A percentile compares a stretch with the other conserved stretches of the same genome.
These are phyloP conservation scores for Nixonia krombeini DNA, from an alignment of 1,140 invertebrate genomes.

Conservation along the genomic window DNA sequence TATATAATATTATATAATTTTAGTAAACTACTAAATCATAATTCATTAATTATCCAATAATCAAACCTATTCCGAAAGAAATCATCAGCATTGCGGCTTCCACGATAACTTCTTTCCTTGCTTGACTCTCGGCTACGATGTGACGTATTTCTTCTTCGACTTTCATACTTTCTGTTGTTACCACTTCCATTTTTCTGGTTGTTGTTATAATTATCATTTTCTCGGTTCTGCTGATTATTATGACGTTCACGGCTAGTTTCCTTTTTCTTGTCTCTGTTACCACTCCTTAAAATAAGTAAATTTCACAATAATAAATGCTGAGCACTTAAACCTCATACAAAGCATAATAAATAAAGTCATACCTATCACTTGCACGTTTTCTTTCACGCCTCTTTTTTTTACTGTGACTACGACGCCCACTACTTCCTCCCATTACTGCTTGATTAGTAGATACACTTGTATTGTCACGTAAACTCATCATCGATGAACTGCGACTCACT, in stretches of 20 bases:
- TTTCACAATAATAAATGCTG: too few species aligned
- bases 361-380: slow-evolving; percentile 56
- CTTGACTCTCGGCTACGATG: slow-evolving; percentile 66
- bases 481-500: slow-evolving; percentile 73
- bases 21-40: slow-evolving; percentile 7
- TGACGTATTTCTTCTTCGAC: slow-evolving; percentile 55
- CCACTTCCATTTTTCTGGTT: slow-evolving; percentile 60
- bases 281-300: slow-evolving; percentile 49
- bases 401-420: slow-evolving; percentile 44
- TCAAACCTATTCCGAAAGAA: slow-evolving; percentile 59
- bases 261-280: slow-evolving; percentile 59
- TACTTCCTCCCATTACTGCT: slow-evolving; percentile 30
- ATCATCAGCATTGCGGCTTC: slow-evolving; percentile 54
- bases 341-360: slow-evolving; percentile 13
- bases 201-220: slow-evolving; percentile 65
- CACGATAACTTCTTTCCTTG: slow-evolving; percentile 64
- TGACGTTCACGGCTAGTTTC: slow-evolving; percentile 64
- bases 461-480: slow-evolving; percentile 72
- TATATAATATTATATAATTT: not conserved
- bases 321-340: too few species aligned
- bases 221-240: slow-evolving; percentile 68
- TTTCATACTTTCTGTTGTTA: slow-evolving; percentile 55
- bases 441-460: slow-evolving; percentile 54
- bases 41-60: slow-evolving; percentile 16
- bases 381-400: slow-evolving; percentile 59